These are phyloP conservation scores for Scyliorhinus canicula DNA, from an alignment of 2,797 vertebrate genomes.

Conservation along the genomic window DNA sequence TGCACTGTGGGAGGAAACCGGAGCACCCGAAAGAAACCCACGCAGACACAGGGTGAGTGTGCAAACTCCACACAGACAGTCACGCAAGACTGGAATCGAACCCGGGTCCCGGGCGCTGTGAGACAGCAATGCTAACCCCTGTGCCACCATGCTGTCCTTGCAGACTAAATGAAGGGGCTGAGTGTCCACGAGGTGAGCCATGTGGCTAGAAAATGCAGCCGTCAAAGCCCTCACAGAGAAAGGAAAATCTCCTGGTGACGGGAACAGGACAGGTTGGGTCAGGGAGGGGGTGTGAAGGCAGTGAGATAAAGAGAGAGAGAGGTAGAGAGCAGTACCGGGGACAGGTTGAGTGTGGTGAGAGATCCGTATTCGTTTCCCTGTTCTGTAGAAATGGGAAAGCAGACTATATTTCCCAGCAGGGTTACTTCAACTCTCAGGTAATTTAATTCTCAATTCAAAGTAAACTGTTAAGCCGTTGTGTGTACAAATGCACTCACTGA, in stretches of 20 bases:
- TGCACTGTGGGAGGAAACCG: too few relatives aligned
- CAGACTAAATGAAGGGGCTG: too few relatives aligned
- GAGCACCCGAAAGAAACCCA: too few relatives aligned
- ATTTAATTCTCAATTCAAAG: not conserved
- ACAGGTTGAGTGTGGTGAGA: not conserved
- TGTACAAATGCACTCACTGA: not conserved
- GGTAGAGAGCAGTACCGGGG: not conserved
- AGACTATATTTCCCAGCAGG: not conserved
- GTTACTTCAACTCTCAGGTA: not conserved
- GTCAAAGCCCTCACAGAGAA: not conserved
- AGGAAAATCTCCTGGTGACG: not conserved
- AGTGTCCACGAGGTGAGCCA: not conserved
- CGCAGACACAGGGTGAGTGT: too few relatives aligned
- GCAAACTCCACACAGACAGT: too few relatives aligned
- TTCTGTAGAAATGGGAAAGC: not conserved
- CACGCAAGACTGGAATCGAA: too few relatives aligned
- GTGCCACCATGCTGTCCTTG: too few relatives aligned
- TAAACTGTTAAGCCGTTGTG: not conserved
- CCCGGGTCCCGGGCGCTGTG: too few relatives aligned
- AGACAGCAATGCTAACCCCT: too few relatives aligned
- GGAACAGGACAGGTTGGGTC: not conserved
- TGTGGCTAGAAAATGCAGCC: not conserved
- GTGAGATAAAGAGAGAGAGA: too few relatives aligned
- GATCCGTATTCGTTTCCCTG: not conserved
- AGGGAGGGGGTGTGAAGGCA: not conserved